phyloP scores from a whole-genome alignment of 2,797 vertebrate species.

The Parotocinclus haroldoi region DNA sequence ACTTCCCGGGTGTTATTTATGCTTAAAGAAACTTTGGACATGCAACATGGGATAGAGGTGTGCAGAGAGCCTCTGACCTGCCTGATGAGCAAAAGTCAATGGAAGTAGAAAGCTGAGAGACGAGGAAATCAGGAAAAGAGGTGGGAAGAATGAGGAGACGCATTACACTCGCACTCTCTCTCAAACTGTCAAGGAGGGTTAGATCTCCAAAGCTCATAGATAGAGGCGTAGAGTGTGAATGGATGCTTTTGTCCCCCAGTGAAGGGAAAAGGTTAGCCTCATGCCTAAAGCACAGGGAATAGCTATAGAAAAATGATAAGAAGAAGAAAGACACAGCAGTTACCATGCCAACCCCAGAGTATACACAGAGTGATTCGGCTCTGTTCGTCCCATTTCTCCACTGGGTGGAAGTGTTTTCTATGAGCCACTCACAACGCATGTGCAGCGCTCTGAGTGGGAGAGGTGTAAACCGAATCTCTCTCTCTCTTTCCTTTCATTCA shows the following conservation, averaged over 20 bases:
- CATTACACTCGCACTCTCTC: too few species aligned
- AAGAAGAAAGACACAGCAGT: conserved; percentile 50
- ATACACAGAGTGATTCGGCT: conserved; percentile 55
- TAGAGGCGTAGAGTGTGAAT: conserved; percentile 50
- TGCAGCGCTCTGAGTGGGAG: not conserved
- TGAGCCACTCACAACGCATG: conserved; percentile 19
- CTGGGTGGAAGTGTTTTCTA: conserved; percentile 31
- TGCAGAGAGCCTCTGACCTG: not conserved
- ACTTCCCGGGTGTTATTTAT: too few species aligned
- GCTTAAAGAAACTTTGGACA: too few species aligned
- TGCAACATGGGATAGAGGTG: too few species aligned
- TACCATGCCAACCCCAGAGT: conserved; percentile 67
- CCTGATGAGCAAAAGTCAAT: too few species aligned
- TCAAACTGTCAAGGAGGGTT: conserved; percentile 39
- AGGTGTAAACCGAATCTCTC: too few species aligned
- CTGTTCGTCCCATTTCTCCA: conserved; percentile 13
- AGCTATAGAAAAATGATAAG: not conserved
- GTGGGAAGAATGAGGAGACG: too few species aligned
- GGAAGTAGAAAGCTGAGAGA: too few species aligned
- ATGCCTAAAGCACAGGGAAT: conserved; percentile 32
- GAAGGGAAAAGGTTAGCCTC: conserved; percentile 39
- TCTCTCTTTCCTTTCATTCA: too few species aligned
- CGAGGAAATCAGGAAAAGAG: too few species aligned
- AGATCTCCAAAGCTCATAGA: conserved; percentile 49
- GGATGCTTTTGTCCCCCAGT: conserved; percentile 41